A percentile compares a stretch with the other conserved stretches of the same genome.
These are phyloP conservation scores for Drosophila ezoana DNA, from an alignment of 2,888 invertebrate genomes.

Conservation along the genomic window DNA sequence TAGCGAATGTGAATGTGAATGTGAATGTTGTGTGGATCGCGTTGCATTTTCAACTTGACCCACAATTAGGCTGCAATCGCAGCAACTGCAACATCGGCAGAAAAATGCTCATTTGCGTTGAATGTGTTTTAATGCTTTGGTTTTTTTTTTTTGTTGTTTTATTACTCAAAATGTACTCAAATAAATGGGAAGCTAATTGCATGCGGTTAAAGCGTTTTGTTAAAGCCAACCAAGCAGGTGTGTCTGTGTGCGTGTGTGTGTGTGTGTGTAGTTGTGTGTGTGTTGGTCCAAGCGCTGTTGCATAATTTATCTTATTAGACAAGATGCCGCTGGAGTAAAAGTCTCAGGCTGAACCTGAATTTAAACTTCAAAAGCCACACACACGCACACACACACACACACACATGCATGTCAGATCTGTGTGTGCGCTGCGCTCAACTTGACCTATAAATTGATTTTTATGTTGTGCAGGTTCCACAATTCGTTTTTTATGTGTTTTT, in stretches of 20 bases:
- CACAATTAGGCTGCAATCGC: constrained; percentile 48
- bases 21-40: constrained; percentile 46
- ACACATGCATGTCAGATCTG: background rate
- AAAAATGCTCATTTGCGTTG: constrained; percentile 24
- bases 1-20: constrained; percentile 39
- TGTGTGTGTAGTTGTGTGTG: constrained; percentile 17
- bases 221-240: background rate
- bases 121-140: constrained; percentile 28
- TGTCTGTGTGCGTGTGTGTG: constrained; percentile 9
- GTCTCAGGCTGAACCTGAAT: constrained; percentile 73
- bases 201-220: constrained; percentile 28
- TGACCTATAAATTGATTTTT: constrained; percentile 81
- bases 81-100: constrained; percentile 35
- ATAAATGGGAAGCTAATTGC: constrained; percentile 50
- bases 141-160: constrained; percentile 18
- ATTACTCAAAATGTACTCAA: constrained; percentile 21
- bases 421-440: constrained; percentile 71
- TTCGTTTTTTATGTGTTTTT: constrained; percentile 24
- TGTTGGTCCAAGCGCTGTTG: constrained; percentile 52
- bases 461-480: constrained; percentile 79
- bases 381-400: constrained; percentile 1
- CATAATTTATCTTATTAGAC: constrained; percentile 74
- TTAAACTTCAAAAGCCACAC: constrained; percentile 48
- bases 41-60: constrained; percentile 80
- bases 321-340: constrained; percentile 72